Conservation (phyloP, 2,888 invertebrate species). For the Ceraclea dissimilis region DNA sequence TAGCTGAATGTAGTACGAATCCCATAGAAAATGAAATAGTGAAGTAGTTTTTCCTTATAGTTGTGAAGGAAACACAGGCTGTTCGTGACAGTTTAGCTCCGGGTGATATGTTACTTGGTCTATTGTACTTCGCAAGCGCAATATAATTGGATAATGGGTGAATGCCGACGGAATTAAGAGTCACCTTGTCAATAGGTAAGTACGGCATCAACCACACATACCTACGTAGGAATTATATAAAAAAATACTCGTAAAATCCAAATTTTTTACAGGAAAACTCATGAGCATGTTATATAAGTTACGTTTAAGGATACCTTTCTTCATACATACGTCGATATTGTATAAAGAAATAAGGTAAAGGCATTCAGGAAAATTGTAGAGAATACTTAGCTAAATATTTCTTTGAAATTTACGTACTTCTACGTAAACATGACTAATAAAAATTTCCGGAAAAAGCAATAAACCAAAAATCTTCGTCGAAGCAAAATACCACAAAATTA, state of each 20-base stretch:
- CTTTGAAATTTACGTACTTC: too few species aligned
- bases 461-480: not conserved
- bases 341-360: not conserved
- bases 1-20: not conserved
- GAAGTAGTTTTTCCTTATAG: not conserved
- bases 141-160: not conserved
- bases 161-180: not conserved
- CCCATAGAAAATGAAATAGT: not conserved
- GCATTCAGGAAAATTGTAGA: not conserved
- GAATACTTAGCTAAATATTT: not conserved
- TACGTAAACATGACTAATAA: not conserved
- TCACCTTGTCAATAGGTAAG: not conserved
- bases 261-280: too few species aligned
- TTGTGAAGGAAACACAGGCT: not conserved
- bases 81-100: conserved; percentile 7
- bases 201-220: not conserved
- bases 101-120: conserved; percentile 8
- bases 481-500: conserved; percentile 9
- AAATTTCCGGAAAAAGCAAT: not conserved
- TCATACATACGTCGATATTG: too few species aligned
- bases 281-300: too few species aligned
- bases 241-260: too few species aligned
- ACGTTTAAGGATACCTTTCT: too few species aligned
- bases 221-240: not conserved
- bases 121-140: conserved; percentile 2